Base-by-base conservation (phyloP, 53 echinoderm and acorn worm genomes). In the Luidia sarsii region DNA sequence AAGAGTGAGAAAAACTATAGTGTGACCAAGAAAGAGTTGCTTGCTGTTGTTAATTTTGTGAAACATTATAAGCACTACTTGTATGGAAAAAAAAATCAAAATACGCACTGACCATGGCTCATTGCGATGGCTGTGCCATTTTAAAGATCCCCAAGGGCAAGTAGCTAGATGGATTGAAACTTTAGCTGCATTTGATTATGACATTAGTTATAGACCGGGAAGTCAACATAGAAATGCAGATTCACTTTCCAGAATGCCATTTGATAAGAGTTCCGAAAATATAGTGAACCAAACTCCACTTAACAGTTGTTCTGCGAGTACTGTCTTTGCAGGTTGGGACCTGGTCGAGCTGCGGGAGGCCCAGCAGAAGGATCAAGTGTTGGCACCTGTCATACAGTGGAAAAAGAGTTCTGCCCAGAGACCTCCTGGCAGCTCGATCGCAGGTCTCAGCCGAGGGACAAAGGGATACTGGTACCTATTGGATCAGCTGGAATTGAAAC, bases 11-110 rank as follows among this genome's bases (percentile, higher is more conserved):
- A 34, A 28, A 62, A 50, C 4, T 80, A 64, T 50, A 80, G 63
- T 28, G 80, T 80, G 1, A 80, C 80, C 13, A 48, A 49, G 33
- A 54, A 38, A 19, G 54, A 73, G 20, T 51, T 73, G 33, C 20
- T 73, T 14, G 74, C 74, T 73, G 60, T 20, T 2, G 77, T 77
- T n/a, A n/a, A n/a, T 14, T 38, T 46, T 43, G 20, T 74, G 1
- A 86, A 80, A 31, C 57, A 79, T 1, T 73, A 50, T 32, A 72
- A 80, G 22, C 81, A 87, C 48, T 86, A 80, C 29, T 48, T 86
- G 37, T 86, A 69, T 23, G 86, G 84, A n/a, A 10, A 57, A 79
- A 28, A 68, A 1, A 21, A 57, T 80, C 51, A 0, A 15, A 3
- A 14, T 72, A 0, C 19, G 64, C 11, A 84, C 72, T 24, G 85